phyloP scores from a whole-genome alignment of 30 jellyfish, hydroid and myxozoan genomes.

The Mastigias papua region DNA sequence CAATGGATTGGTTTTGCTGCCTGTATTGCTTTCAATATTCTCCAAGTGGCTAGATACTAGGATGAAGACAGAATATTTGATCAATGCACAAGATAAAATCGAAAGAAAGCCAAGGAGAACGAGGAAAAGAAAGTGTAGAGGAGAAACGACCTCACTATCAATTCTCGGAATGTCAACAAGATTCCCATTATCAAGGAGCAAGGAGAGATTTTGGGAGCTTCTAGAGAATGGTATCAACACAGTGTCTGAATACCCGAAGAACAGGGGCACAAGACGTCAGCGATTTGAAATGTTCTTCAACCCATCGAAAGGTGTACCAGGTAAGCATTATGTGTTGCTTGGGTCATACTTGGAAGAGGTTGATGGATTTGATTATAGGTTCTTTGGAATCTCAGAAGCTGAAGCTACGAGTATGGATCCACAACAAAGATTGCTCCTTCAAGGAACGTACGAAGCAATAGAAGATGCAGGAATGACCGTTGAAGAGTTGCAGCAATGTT shows the following conservation, averaged over 20 bases:
- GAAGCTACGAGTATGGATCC: too few species aligned
- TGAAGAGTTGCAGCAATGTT: slow-evolving; percentile 61
- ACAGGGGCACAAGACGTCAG: neutral
- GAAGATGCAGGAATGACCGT: slow-evolving; percentile 66
- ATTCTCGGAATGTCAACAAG: slow-evolving; percentile 63
- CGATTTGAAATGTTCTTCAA: slow-evolving; percentile 8
- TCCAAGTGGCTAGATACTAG: neutral
- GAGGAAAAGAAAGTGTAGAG: neutral
- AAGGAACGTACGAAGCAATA: slow-evolving; percentile 68
- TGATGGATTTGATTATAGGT: too few species aligned
- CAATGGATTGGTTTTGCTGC: slow-evolving; percentile 71
- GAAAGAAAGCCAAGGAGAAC: neutral
- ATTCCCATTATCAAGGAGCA: slow-evolving; percentile 41
- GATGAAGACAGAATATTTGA: neutral
- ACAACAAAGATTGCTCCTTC: too few species aligned
- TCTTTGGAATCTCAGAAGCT: too few species aligned
- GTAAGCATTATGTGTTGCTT: slow-evolving; percentile 33
- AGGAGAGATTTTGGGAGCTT: slow-evolving; percentile 52
- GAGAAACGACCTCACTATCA: slow-evolving; percentile 9
- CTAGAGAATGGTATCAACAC: slow-evolving; percentile 39
- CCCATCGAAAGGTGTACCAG: slow-evolving; percentile 64
- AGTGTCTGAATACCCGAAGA: slow-evolving; percentile 41
- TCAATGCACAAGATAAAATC: too few species aligned
- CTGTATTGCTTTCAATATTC: slow-evolving; percentile 63
- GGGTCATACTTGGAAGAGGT: slow-evolving; percentile 62